Evolutionary conservation across 2,113 vertebrate genomes (phyloP), one percentile per base, ranked within the genome.

Genomic region (Brachirus orientalis): DNA sequence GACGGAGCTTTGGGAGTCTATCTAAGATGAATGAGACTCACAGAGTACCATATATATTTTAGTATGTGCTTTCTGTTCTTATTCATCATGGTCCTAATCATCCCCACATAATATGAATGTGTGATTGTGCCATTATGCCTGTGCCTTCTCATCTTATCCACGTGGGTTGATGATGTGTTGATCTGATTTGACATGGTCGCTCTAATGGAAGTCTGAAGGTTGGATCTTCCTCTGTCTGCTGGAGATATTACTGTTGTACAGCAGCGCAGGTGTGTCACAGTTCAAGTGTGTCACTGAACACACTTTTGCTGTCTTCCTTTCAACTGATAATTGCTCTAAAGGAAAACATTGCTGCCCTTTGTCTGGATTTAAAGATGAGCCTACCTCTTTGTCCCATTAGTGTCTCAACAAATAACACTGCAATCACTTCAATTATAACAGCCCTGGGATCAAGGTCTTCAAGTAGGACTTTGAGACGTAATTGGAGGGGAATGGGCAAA

Each of bases 391-490:
- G 54, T 77, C 71, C 82, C 50, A 84, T 86, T 87, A 86, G 63
- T 58, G 59, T 86, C 70, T 84, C 80, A 69, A 74, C 58, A 74
- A 89, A 86, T 86, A 81, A 76, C 80, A 65, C 57, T 40, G 72
- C 77, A 87, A 83, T 88, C 82, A 83, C 89, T 87, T 88, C 84
- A 88, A 89, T 87, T 86, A 86, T 52, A 59, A 69, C 67, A 64
- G 69, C 16, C 3, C 58, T 17, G 69, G 69, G 77, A 77, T 76
- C 7, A 48, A 66, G 61, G 66, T 75, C 76, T 77, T 85, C 75
- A 70, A 88, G 82, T 73, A 69, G 72, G 75, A 75, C 86, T 83
- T 74, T 77, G 80, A 88, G 76, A 84, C 76, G 72, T 84, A 86
- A 89, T 88, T 87, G 80, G 69, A 78, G 81, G 86, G 69, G 80